A percentile compares a stretch with the other conserved stretches of the same genome.
Evolutionary conservation across 2,888 invertebrate species (phyloP).

Genomic region (Phengaris arion): DNA sequence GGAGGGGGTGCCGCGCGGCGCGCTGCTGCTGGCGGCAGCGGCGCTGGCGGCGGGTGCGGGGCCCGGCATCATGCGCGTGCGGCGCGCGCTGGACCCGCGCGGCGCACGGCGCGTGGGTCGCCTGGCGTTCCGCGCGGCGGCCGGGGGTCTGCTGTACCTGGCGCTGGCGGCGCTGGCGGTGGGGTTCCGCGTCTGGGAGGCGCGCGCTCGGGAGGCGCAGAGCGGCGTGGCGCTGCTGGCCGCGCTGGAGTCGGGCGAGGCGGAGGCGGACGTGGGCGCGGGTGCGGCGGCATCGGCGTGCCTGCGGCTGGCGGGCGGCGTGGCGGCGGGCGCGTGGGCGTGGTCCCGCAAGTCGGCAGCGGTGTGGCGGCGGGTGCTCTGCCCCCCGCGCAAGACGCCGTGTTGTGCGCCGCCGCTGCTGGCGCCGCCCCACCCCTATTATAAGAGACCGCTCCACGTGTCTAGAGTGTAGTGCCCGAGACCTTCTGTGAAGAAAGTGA

Average conservation of each 20-base stretch:
- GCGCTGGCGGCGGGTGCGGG: conserved; percentile 86
- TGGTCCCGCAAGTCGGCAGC: conserved; percentile 81
- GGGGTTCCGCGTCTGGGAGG: conserved; percentile 84
- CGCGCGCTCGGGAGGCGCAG: conserved; percentile 72
- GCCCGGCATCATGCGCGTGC: conserved; percentile 86
- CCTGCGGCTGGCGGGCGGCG: conserved; percentile 81
- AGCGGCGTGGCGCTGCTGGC: conserved; percentile 67
- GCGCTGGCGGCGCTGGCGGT: conserved; percentile 85
- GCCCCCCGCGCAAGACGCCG: conserved; percentile 68
- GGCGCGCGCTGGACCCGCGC: conserved; percentile 71
- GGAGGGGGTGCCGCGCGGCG: conserved; percentile 80
- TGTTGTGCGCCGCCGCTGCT: conserved; percentile 64
- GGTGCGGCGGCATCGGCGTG: conserved; percentile 70
- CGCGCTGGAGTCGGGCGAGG: conserved; percentile 66
- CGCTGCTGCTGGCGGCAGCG: conserved; percentile 84
- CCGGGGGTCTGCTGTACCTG: conserved; percentile 88
- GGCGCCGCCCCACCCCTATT: conserved; percentile 60
- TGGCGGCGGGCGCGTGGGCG: conserved; percentile 83
- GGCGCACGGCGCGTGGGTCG: conserved; percentile 86
- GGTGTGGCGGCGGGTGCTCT: conserved; percentile 78
- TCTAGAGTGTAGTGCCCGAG: conserved; percentile 60
- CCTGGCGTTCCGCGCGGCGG: conserved; percentile 86
- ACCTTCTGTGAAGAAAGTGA: conserved; percentile 26
- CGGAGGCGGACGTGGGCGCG: conserved; percentile 49
- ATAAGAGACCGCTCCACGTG: conserved; percentile 69